Conservation (phyloP, 2,888 invertebrate genomes). For the Mesopsocus fuscifrons region DNA sequence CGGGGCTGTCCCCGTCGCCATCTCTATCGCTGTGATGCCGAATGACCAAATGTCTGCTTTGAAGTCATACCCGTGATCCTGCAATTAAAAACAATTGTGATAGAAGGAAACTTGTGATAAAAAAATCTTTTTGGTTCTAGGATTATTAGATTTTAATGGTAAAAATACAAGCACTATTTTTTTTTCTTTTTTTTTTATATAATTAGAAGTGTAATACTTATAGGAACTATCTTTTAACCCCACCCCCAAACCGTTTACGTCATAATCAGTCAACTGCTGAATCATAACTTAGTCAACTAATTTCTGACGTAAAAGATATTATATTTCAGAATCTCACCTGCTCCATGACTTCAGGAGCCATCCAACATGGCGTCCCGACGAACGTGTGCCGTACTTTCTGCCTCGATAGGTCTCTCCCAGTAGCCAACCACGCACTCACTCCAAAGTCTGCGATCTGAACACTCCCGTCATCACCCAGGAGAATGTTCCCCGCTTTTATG, state of each 20-base stretch:
- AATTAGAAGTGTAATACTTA: too few relatives aligned
- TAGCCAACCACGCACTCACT: conserved; percentile 92
- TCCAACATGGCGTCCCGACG: conserved; percentile 98
- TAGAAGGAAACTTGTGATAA: conserved; percentile 9
- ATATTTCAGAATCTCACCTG: too few relatives aligned
- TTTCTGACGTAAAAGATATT: too few relatives aligned
- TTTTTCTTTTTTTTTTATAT: conserved; percentile 11
- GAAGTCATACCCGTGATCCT: conserved; percentile 94
- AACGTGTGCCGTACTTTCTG: conserved; percentile 95
- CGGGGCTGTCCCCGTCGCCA: conserved; percentile 96
- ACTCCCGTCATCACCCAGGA: conserved; percentile 88
- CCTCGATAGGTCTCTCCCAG: conserved; percentile 78
- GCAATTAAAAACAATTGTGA: conserved; percentile 20
- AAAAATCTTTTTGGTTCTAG: too few relatives aligned
- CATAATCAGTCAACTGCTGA: too few relatives aligned
- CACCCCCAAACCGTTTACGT: too few relatives aligned
- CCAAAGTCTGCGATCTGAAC: conserved; percentile 99
- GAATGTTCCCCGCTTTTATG: conserved; percentile 94
- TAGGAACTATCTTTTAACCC: too few relatives aligned
- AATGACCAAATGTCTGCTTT: conserved; percentile 92
- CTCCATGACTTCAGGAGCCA: conserved; percentile 99
- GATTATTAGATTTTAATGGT: conserved; percentile 20
- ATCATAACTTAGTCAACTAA: too few relatives aligned
- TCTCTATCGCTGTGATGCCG: conserved; percentile 94
- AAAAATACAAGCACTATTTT: background rate